A percentile compares a stretch with the other conserved stretches of the same genome.
These are phyloP conservation scores for Hippocampus barbouri DNA, from an alignment of 2,113 vertebrate species.

Conservation along the genomic window DNA sequence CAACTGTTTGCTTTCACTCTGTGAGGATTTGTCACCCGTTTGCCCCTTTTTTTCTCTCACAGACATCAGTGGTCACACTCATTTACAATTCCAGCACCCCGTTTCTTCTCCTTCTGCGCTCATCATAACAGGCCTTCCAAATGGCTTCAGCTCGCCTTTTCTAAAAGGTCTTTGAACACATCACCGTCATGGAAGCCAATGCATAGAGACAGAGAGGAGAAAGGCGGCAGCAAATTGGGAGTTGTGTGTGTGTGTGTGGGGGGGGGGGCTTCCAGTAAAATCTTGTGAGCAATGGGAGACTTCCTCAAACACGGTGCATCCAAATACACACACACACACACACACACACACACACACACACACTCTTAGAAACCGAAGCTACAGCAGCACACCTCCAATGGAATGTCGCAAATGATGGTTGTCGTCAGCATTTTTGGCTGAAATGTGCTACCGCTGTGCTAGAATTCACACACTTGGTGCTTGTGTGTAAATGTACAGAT, in stretches of 20 bases:
- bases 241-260: slow-evolving; percentile 7
- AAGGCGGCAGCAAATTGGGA: slow-evolving; percentile 48
- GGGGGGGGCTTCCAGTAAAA: slow-evolving; percentile 33
- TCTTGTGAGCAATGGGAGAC: slow-evolving; percentile 30
- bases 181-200: slow-evolving; percentile 66
- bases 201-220: slow-evolving; percentile 68
- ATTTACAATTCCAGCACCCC: slow-evolving; percentile 33
- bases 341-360: slow-evolving; percentile 4
- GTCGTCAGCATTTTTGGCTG: slow-evolving; percentile 55
- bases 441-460: slow-evolving; percentile 49
- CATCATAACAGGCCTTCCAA: slow-evolving; percentile 38
- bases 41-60: neutral
- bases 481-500: slow-evolving; percentile 32
- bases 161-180: slow-evolving; percentile 63
- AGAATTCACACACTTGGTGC: slow-evolving; percentile 62
- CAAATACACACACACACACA: slow-evolving; percentile 6
- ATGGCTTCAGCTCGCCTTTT: slow-evolving; percentile 51
- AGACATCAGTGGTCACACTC: slow-evolving; percentile 43
- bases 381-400: slow-evolving; percentile 28
- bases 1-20: slow-evolving; percentile 32
- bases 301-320: slow-evolving; percentile 22
- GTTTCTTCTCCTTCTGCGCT: slow-evolving; percentile 23
- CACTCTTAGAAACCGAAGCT: slow-evolving; percentile 18
- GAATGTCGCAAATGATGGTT: slow-evolving; percentile 36
- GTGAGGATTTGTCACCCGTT: slow-evolving; percentile 2